Evolutionary conservation across 1,140 invertebrate species (phyloP).

Genomic region (Drosophila varians): DNA sequence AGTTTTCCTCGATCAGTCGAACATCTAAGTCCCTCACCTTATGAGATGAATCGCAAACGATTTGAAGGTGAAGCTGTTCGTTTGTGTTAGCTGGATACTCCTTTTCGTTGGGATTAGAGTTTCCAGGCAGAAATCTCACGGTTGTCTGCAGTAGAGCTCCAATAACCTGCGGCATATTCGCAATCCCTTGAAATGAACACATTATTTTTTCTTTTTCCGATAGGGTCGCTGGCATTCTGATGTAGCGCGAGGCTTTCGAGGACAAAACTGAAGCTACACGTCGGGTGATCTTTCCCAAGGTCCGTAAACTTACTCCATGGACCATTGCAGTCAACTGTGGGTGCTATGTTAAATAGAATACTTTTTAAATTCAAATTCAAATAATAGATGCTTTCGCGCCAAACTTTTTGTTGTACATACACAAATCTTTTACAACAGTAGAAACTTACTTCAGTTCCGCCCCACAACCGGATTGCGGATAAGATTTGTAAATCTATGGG

Average conservation of each 20-base stretch:
- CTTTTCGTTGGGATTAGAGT: background rate
- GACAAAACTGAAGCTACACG: slow-evolving; percentile 66
- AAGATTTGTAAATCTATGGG: slow-evolving; percentile 71
- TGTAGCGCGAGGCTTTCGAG: slow-evolving; percentile 70
- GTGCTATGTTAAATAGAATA: slow-evolving; percentile 46
- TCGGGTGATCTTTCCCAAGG: slow-evolving; percentile 65
- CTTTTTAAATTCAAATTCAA: background rate
- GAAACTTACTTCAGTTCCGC: slow-evolving; percentile 65
- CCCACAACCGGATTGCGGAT: slow-evolving; percentile 64
- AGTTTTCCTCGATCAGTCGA: slow-evolving; percentile 46
- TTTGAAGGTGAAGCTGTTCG: slow-evolving; percentile 57
- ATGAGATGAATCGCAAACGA: slow-evolving; percentile 65
- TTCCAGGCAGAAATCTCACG: slow-evolving; percentile 34
- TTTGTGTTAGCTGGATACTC: slow-evolving; percentile 15
- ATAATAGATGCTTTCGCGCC: background rate
- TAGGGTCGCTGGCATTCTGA: slow-evolving; percentile 71
- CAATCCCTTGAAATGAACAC: slow-evolving; percentile 62
- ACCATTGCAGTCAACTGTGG: slow-evolving; percentile 58
- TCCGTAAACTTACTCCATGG: slow-evolving; percentile 61
- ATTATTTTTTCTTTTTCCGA: slow-evolving; percentile 71
- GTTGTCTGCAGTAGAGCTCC: slow-evolving; percentile 59
- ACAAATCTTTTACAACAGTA: background rate
- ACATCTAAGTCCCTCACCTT: slow-evolving; percentile 73
- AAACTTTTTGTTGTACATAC: slow-evolving; percentile 16
- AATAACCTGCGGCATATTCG: slow-evolving; percentile 74